These are phyloP conservation scores for Agrotis clavis DNA, from an alignment of 2,888 invertebrate species.

Conservation along the genomic window DNA sequence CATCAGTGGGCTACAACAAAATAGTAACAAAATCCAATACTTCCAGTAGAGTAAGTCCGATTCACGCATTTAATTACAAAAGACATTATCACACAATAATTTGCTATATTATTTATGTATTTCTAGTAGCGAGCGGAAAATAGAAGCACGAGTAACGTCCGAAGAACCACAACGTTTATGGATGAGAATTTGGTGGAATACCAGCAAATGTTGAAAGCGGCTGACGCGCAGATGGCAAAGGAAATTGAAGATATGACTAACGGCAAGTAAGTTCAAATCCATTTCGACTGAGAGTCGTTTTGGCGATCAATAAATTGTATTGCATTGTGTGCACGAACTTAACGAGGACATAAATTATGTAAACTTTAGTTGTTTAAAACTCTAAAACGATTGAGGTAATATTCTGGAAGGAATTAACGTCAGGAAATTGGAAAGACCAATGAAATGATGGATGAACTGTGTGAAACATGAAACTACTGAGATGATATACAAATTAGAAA, in stretches of 20 bases:
- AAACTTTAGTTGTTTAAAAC: background rate
- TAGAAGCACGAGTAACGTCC: conserved; percentile 79
- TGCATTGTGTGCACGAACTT: background rate
- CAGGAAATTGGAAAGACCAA: background rate
- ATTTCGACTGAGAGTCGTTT: conserved; percentile 16
- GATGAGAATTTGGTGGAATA: conserved; percentile 93
- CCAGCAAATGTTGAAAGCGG: conserved; percentile 92
- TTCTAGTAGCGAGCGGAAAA: conserved; percentile 89
- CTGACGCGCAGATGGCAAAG: conserved; percentile 94
- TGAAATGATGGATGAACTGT: background rate
- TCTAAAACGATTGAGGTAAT: background rate
- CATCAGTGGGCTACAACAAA: conserved; percentile 87
- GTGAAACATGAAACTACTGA: background rate
- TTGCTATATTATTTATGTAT: conserved; percentile 71
- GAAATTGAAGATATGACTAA: conserved; percentile 96
- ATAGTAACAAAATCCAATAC: conserved; percentile 80
- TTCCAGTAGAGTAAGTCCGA: conserved; percentile 80
- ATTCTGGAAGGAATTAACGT: background rate
- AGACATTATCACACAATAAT: conserved; percentile 65
- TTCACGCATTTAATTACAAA: conserved; percentile 23
- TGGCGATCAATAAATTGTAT: conserved; percentile 3
- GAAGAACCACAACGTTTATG: conserved; percentile 93
- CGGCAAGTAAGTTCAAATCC: conserved; percentile 90
- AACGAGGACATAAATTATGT: background rate
- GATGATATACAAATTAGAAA: background rate